These are phyloP conservation scores for Coregonus sp. DNA, from an alignment of 2,797 vertebrate genomes.

Conservation along the genomic window DNA sequence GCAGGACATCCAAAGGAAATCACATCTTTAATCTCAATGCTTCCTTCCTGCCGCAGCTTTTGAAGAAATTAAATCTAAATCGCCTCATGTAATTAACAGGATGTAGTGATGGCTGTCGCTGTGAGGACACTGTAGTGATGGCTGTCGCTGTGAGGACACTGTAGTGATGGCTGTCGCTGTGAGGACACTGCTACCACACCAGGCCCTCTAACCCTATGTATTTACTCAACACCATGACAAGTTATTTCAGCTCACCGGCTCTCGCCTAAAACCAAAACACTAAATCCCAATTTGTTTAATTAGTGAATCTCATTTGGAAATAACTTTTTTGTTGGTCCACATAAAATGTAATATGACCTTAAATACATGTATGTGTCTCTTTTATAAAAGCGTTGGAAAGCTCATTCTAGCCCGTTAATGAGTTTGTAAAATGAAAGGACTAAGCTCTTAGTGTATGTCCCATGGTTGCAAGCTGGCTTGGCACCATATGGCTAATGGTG, in stretches of 20 bases:
- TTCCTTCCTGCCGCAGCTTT: constrained; percentile 37
- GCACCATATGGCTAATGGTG: constrained; percentile 99
- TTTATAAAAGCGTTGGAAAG: background rate
- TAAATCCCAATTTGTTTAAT: background rate
- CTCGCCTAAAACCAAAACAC: background rate
- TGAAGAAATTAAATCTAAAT: constrained; percentile 51
- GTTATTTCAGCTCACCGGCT: background rate
- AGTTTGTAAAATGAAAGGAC: background rate
- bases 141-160: too few relatives aligned
- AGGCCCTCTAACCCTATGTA: background rate
- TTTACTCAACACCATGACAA: constrained; percentile 5
- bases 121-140: too few relatives aligned
- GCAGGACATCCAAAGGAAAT: constrained; percentile 52
- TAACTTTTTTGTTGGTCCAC: constrained; percentile 9
- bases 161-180: background rate
- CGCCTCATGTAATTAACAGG: constrained; percentile 48
- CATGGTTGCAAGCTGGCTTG: constrained; percentile 83
- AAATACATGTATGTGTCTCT: background rate
- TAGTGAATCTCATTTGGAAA: background rate
- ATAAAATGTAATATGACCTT: background rate
- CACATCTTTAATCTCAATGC: constrained; percentile 49
- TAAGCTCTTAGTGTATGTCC: background rate
- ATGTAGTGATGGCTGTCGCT: constrained; percentile 12
- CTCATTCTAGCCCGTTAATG: background rate
- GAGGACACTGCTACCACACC: background rate